phyloP scores from a whole-genome alignment of 2,888 invertebrate genomes.

The Protula sp. region DNA sequence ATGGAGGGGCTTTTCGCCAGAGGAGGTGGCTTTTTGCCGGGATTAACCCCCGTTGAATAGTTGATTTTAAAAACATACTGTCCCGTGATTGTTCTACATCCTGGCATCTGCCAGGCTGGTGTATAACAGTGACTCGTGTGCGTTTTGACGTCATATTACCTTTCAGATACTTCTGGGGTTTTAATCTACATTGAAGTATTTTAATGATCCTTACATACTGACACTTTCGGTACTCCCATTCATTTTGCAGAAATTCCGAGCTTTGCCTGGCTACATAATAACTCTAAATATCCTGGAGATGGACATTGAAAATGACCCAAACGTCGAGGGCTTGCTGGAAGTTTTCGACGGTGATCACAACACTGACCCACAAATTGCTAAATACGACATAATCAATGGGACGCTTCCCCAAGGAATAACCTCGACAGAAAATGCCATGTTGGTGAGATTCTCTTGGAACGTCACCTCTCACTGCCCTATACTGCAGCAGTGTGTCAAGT shows the following conservation, averaged over 20 bases:
- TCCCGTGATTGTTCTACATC: too few species aligned
- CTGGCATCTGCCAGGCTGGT: too few species aligned
- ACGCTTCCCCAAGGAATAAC: constrained; percentile 80
- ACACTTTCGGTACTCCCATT: too few species aligned
- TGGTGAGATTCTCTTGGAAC: constrained; percentile 65
- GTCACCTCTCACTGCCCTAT: constrained; percentile 58
- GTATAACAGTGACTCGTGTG: too few species aligned
- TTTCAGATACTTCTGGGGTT: too few species aligned
- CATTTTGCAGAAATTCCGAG: constrained; percentile 32
- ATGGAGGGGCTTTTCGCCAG: too few species aligned
- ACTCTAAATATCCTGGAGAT: constrained; percentile 82
- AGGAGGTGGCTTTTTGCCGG: too few species aligned
- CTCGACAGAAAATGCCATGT: constrained; percentile 73
- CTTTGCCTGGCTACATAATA: constrained; percentile 66
- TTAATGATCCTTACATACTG: too few species aligned
- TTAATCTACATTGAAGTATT: too few species aligned
- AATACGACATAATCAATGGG: constrained; percentile 66
- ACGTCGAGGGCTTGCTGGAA: constrained; percentile 61
- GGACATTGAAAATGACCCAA: constrained; percentile 59
- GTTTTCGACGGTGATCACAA: constrained; percentile 33
- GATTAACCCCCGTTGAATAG: too few species aligned
- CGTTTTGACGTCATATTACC: too few species aligned
- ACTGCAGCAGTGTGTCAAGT: constrained; percentile 66
- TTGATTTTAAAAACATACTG: too few species aligned
- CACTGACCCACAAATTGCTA: constrained; percentile 7